A percentile compares a stretch with the other conserved stretches of the same genome.
Evolutionary conservation across 2,113 vertebrate genomes (phyloP).

Genomic region (Myotis davidii): DNA sequence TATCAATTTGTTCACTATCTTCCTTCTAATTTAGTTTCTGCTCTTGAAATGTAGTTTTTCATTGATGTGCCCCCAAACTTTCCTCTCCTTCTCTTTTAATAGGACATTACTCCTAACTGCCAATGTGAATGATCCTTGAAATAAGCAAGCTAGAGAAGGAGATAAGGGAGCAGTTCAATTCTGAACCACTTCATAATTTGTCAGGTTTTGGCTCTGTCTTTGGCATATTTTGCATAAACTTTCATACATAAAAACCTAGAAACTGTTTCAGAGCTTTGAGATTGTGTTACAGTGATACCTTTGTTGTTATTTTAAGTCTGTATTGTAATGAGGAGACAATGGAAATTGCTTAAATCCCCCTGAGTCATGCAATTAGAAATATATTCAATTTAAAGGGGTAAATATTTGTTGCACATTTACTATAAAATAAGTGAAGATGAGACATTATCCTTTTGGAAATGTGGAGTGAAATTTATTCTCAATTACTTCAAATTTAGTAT

Average conservation of each 20-base stretch:
- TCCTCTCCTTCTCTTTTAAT: not conserved
- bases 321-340: not conserved
- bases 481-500: not conserved
- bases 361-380: conserved; percentile 18
- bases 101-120: not conserved
- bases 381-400: not conserved
- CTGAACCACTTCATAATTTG: not conserved
- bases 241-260: not conserved
- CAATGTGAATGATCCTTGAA: not conserved
- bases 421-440: not conserved
- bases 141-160: not conserved
- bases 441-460: not conserved
- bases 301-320: not conserved
- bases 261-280: not conserved
- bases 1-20: not conserved
- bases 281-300: not conserved
- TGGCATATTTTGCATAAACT: not conserved
- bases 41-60: not conserved
- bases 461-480: conserved; percentile 15
- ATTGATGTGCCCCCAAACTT: not conserved
- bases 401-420: not conserved
- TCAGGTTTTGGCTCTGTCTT: not conserved
- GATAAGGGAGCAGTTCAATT: not conserved
- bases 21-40: not conserved
- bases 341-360: not conserved